Evolutionary conservation across 2,113 vertebrate species (phyloP).

Genomic region (Casuarius casuarius): DNA sequence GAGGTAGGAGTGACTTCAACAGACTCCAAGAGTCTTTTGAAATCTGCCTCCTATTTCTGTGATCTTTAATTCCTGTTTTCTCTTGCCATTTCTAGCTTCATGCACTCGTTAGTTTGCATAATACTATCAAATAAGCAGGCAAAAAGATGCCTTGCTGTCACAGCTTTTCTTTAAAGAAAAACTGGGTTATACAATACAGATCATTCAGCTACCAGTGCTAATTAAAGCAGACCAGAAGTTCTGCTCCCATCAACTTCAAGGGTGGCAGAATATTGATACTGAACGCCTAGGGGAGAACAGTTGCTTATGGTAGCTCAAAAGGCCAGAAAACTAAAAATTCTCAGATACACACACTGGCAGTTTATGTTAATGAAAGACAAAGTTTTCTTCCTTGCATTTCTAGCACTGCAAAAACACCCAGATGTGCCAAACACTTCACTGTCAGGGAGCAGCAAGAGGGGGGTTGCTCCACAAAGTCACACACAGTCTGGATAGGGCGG

Average conservation of each 20-base stretch:
- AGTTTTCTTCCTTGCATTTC: not conserved
- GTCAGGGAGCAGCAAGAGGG: not conserved
- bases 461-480: not conserved
- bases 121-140: not conserved
- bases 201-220: not conserved
- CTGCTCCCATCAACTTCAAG: not conserved
- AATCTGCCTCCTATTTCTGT: conserved; percentile 47
- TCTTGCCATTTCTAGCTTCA: conserved; percentile 52
- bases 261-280: not conserved
- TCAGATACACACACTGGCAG: not conserved
- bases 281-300: not conserved
- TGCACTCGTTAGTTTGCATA: conserved; percentile 12
- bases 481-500: fast-evolving
- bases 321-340: not conserved
- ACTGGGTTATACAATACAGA: not conserved
- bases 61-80: conserved; percentile 63
- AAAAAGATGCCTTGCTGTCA: conserved; percentile 2
- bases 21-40: conserved; percentile 44
- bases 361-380: not conserved
- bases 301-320: not conserved
- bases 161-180: conserved; percentile 16
- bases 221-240: not conserved
- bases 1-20: conserved; percentile 15
- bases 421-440: not conserved
- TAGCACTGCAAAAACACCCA: not conserved